Conservation (phyloP, 2,888 invertebrate genomes). For the Carpatolechia fugitivella region DNA sequence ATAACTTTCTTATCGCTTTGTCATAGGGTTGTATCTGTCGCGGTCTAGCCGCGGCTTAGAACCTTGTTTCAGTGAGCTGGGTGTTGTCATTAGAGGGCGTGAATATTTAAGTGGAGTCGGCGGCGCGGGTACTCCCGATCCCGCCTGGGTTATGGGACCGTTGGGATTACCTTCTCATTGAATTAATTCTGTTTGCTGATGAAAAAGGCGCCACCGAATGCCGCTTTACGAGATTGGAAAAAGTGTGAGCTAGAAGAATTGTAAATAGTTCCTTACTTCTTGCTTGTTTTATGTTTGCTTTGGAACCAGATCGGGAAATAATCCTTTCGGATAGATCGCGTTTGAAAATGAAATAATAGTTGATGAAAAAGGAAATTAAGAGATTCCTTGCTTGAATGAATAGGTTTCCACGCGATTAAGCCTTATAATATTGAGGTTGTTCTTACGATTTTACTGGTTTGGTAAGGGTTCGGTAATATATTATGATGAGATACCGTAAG, state of each 20-base stretch:
- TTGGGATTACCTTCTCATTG: constrained; percentile 65
- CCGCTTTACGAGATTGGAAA: constrained; percentile 35
- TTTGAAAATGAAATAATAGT: not conserved
- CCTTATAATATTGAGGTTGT: not conserved
- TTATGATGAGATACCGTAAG: constrained; percentile 9
- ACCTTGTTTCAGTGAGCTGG: constrained; percentile 56
- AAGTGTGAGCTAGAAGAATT: constrained; percentile 27
- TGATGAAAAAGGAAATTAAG: not conserved
- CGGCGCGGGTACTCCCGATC: constrained; percentile 51
- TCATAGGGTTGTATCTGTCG: constrained; percentile 31
- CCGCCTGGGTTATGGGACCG: constrained; percentile 56
- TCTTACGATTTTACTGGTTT: too few relatives aligned
- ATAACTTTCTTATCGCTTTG: constrained; percentile 4
- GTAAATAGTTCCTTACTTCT: constrained; percentile 7
- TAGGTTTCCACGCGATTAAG: not conserved
- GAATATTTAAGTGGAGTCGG: constrained; percentile 70
- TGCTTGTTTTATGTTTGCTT: not conserved
- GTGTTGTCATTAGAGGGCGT: constrained; percentile 71
- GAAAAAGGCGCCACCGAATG: constrained; percentile 48
- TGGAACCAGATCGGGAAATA: not conserved
- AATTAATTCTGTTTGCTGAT: constrained; percentile 63
- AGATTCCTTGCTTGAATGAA: not conserved
- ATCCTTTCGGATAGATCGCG: not conserved
- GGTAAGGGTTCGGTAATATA: not conserved
- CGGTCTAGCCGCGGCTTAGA: constrained; percentile 40